Percentiles rank a stretch among this genome's conserved stretches.
Conservation (phyloP, 2,797 vertebrate genomes). For the Nothura maculosa region DNA sequence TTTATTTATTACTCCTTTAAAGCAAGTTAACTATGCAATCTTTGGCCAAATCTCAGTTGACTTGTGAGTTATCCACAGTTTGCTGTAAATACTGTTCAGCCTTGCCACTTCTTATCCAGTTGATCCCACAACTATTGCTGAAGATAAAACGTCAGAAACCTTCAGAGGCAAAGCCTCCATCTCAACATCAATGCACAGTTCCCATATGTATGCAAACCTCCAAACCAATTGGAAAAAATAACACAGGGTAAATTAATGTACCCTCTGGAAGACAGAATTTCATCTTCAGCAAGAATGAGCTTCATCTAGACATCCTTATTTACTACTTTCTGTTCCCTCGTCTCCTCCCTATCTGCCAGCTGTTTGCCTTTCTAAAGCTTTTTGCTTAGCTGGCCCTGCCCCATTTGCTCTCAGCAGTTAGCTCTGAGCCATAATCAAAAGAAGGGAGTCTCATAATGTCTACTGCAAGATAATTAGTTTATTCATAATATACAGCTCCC, state of each 20-base stretch:
- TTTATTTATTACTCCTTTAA: not conserved
- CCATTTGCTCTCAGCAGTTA: slow-evolving; percentile 22
- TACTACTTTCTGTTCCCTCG: not conserved
- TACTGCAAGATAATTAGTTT: slow-evolving; percentile 1
- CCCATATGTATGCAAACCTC: not conserved
- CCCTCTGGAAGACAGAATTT: not conserved
- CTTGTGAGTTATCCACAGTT: not conserved
- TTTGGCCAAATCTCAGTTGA: not conserved
- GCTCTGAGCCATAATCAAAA: not conserved
- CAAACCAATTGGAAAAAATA: not conserved
- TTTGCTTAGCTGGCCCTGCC: not conserved
- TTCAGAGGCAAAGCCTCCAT: not conserved
- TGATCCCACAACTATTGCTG: not conserved
- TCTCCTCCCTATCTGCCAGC: not conserved
- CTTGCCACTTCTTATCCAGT: not conserved
- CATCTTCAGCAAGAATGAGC: slow-evolving; percentile 5
- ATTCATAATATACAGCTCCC: not conserved
- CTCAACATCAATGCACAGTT: not conserved
- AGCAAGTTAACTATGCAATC: not conserved
- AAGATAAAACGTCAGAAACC: not conserved
- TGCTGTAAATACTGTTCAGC: not conserved
- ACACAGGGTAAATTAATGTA: not conserved
- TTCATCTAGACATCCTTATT: not conserved
- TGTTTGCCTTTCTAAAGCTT: slow-evolving; percentile 19
- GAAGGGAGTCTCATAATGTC: not conserved